These are phyloP conservation scores for Epinephelus cyanopodus DNA, from an alignment of 2,113 vertebrate genomes.

Conservation along the genomic window DNA sequence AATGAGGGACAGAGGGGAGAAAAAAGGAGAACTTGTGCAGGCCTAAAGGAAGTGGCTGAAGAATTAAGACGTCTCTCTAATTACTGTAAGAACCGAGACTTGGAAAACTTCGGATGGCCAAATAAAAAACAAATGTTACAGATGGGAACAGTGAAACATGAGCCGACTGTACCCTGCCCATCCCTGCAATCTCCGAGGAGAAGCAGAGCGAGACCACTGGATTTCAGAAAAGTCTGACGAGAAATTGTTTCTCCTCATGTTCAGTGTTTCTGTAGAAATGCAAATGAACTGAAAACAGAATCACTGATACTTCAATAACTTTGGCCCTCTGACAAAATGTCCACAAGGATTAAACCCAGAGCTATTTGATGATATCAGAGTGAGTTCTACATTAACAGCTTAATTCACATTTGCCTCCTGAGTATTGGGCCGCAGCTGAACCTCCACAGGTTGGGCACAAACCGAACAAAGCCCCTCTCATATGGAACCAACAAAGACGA, in stretches of 20 bases:
- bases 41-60: conserved; percentile 73
- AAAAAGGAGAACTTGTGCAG: conserved; percentile 57
- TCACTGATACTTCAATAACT: not conserved
- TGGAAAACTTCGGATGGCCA: conserved; percentile 72
- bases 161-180: conserved; percentile 48
- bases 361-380: conserved; percentile 34
- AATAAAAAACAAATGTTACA: conserved; percentile 83
- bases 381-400: conserved; percentile 40
- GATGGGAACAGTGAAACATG: conserved; percentile 65
- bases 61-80: conserved; percentile 78
- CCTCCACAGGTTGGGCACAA: conserved; percentile 57
- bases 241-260: not conserved
- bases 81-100: conserved; percentile 62
- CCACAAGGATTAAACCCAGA: conserved; percentile 31
- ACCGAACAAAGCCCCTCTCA: conserved; percentile 75
- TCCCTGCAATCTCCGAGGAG: conserved; percentile 45
- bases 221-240: not conserved
- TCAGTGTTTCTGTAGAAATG: not conserved
- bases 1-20: conserved; percentile 55
- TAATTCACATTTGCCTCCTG: conserved; percentile 47
- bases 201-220: conserved; percentile 1
- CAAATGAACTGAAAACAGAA: not conserved
- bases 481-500: conserved; percentile 70
- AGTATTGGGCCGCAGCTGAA: conserved; percentile 37
- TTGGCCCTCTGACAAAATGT: not conserved